phyloP scores from a whole-genome alignment of 1,140 invertebrate genomes.

The Cyclargus thomasi region DNA sequence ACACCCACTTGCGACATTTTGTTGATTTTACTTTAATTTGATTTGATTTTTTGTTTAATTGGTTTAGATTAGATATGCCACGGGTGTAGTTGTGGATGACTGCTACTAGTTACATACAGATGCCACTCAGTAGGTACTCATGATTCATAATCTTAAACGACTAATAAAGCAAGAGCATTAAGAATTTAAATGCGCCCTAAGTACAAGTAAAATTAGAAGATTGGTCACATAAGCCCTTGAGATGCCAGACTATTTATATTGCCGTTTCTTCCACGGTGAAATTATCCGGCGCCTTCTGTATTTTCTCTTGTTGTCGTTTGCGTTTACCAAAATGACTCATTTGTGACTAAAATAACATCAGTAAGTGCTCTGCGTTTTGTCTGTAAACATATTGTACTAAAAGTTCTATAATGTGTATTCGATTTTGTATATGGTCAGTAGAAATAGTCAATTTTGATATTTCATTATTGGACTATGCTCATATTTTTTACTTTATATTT shows the following conservation, averaged over 20 bases:
- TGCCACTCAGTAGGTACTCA: background rate
- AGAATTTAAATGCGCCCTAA: background rate
- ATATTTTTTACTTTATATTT: too few species aligned
- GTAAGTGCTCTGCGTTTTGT: background rate
- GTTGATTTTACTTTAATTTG: background rate
- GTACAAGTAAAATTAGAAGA: conserved; percentile 54
- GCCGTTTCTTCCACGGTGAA: conserved; percentile 52
- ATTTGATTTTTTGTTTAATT: too few species aligned
- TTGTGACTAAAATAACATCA: conserved; percentile 46
- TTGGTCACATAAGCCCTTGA: conserved; percentile 50
- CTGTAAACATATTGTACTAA: conserved; percentile 2
- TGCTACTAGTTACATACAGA: too few species aligned
- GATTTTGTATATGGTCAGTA: too few species aligned
- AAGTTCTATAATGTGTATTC: too few species aligned
- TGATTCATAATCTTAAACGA: background rate
- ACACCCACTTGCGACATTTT: background rate
- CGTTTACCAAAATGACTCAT: conserved; percentile 60
- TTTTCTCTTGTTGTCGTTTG: conserved; percentile 58
- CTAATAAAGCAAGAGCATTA: background rate
- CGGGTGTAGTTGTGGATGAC: too few species aligned
- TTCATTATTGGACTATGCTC: too few species aligned
- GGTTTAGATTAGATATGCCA: too few species aligned
- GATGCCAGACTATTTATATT: conserved; percentile 52
- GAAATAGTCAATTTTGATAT: too few species aligned
- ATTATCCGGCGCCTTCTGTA: conserved; percentile 56